Evolutionary conservation across 2,888 invertebrate genomes (phyloP).

Genomic region (Tinea semifulvella): DNA sequence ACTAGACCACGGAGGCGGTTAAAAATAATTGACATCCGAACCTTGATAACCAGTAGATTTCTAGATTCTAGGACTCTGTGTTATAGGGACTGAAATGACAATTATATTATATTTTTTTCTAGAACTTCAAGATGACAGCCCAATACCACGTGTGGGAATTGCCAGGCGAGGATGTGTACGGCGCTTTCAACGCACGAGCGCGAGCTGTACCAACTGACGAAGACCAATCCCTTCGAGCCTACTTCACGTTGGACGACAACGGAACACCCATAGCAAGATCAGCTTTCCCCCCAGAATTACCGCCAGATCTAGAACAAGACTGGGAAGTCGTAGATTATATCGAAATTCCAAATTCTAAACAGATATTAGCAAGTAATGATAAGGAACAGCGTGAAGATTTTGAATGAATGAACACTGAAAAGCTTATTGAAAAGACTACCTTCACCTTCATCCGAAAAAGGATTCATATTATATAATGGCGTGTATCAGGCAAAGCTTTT

Average conservation of each 20-base stretch:
- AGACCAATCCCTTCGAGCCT: conserved; percentile 50
- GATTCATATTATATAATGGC: no score
- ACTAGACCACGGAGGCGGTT: no score
- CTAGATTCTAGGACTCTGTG: no score
- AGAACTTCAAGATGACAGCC: conserved; percentile 70
- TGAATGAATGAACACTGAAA: no score
- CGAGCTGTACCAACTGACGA: conserved; percentile 51
- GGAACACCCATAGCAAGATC: conserved; percentile 70
- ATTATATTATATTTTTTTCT: background rate
- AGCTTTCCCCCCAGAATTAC: conserved; percentile 57
- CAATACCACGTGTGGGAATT: conserved; percentile 57
- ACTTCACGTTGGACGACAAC: conserved; percentile 67
- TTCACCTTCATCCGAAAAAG: no score
- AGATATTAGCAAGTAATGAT: background rate
- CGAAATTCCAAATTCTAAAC: conserved; percentile 47
- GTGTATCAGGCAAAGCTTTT: no score
- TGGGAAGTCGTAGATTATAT: conserved; percentile 77
- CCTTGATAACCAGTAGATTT: no score
- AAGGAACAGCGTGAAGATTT: no score
- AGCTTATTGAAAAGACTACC: no score
- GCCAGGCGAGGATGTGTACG: conserved; percentile 63
- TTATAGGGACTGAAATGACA: no score
- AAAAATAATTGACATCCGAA: no score
- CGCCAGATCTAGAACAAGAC: conserved; percentile 61
- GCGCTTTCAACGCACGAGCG: conserved; percentile 71